A percentile compares a stretch with the other conserved stretches of the same genome.
Evolutionary conservation across 2,797 vertebrate species (phyloP).

Genomic region (Tinamus major): DNA sequence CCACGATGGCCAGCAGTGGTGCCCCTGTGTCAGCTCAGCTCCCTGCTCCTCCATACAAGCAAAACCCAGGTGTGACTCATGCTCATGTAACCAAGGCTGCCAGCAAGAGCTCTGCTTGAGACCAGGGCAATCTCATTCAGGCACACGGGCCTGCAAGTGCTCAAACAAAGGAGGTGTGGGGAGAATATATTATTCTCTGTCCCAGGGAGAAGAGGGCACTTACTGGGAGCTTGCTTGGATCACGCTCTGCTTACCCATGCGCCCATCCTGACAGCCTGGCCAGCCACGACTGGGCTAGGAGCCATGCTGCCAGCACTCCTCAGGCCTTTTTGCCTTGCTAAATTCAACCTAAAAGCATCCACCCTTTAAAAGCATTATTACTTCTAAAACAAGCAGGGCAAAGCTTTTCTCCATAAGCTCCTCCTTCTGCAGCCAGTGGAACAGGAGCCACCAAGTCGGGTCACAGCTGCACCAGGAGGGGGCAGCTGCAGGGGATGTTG

Average conservation of each 20-base stretch:
- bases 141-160: not conserved
- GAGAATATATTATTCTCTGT: not conserved
- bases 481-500: no score
- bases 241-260: not conserved
- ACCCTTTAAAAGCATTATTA: rapidly evolving
- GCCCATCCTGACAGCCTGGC: rapidly evolving
- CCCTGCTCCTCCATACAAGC: not conserved
- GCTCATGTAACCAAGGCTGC: not conserved
- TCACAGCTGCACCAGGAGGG: no score
- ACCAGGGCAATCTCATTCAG: not conserved
- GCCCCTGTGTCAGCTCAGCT: not conserved
- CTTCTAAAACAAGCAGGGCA: rapidly evolving
- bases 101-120: not conserved
- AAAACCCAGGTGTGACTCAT: not conserved
- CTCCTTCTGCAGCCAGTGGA: rapidly evolving
- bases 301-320: rapidly evolving
- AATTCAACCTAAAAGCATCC: not conserved
- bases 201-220: rapidly evolving
- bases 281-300: no score
- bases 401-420: not conserved
- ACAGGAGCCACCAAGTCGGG: not conserved
- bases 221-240: not conserved
- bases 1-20: not conserved
- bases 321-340: rapidly evolving
- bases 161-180: not conserved